Conservation (phyloP, 92 coral and sea anemone genomes). For the Epizoanthus scotinus region DNA sequence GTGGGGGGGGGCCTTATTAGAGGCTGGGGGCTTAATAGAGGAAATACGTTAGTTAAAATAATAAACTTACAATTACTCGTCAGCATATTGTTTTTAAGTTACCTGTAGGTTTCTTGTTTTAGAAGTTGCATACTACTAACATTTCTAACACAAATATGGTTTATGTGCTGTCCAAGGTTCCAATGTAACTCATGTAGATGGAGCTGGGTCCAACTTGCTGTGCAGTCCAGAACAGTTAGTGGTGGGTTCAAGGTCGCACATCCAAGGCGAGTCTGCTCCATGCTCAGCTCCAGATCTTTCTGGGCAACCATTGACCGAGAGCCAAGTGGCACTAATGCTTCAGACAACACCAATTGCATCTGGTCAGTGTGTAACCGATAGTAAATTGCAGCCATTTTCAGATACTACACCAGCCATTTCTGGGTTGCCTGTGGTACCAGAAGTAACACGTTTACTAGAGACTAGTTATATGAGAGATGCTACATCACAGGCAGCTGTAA, state of each 20-base stretch:
- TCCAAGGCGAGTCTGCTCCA: background rate
- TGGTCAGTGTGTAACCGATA: background rate
- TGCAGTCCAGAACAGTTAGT: background rate
- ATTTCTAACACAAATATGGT: background rate
- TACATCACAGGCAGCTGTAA: constrained; percentile 19
- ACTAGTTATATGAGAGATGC: background rate
- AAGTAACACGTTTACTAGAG: background rate
- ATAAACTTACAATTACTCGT: too few species aligned
- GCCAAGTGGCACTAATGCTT: constrained; percentile 30
- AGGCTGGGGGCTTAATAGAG: too few species aligned
- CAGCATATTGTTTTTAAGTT: too few species aligned
- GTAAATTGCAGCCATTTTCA: background rate
- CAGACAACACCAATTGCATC: constrained; percentile 41
- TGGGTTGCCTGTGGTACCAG: background rate
- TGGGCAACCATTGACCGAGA: constrained; percentile 28
- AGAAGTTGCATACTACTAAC: background rate
- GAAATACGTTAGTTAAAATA: too few species aligned
- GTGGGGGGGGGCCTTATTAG: too few species aligned
- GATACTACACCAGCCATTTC: background rate
- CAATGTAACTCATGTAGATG: background rate
- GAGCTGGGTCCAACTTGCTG: background rate
- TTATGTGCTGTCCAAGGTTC: background rate
- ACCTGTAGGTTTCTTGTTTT: background rate
- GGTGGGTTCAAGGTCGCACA: background rate
- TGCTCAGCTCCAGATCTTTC: constrained; percentile 13